Base-by-base conservation (phyloP, 2,797 vertebrate genomes). In the Paguma larvata region DNA sequence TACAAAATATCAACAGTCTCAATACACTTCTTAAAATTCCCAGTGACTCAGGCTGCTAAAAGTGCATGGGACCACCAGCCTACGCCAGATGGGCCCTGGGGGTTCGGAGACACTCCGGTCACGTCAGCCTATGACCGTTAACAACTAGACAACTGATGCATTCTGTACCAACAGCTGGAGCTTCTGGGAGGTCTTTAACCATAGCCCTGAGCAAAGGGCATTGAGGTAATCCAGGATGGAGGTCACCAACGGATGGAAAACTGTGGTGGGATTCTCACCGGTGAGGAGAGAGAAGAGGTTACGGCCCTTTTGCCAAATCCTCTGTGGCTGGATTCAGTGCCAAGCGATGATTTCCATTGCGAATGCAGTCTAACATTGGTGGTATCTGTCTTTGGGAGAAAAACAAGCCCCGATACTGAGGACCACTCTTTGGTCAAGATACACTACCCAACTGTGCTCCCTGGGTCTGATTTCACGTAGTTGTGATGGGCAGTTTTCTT, bases 181-280 rank as follows among this genome's bases (percentile, higher is more conserved):
- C 92, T 98, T 82, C 97, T 98, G 98, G 98, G 98, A 97, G 98
- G 97, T 98, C 98, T 90, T 83, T 96, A 96, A 98, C 97, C 98
- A 97, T 91, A 96, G 88, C 88, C 87, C 96, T 95, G 89, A 98
- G 97, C 89, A 98, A 62, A 97, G 96, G 95, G 92, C 97, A 97
- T 96, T 98, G 98, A 98, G 97, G 98, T 97, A 97, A 97, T 97
- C 97, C 65, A 62, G 95, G 96, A 97, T 97, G 97, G 98, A 98
- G 98, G 97, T 98, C 97, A 98, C 97, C 97, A 97, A 96, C 79
- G 30, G 97, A 95, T 98, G 98, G 98, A 98, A 98, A 97, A 98
- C 97, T 98, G 98, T 97, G 98, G 98, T 97, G 97, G 97, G 97
- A 96, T 98, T 98, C 97, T 98, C 91, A 91, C 95, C 97, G 94